Conservation (phyloP, 2,888 invertebrate species). For the Mactromeris polynyma region DNA sequence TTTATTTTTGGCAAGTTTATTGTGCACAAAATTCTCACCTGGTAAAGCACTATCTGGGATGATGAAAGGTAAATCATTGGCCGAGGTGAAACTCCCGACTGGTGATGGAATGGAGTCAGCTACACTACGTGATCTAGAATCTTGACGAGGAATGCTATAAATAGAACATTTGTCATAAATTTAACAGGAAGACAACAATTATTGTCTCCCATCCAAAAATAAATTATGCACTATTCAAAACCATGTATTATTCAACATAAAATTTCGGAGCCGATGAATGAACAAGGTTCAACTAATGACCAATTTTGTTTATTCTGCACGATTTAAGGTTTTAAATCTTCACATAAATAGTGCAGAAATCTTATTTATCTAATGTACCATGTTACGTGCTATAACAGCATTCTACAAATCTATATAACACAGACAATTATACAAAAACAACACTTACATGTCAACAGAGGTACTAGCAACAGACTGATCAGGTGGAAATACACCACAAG, state of each 20-base stretch:
- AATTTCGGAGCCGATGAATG: too few species aligned
- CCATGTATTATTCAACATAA: too few species aligned
- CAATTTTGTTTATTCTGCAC: too few species aligned
- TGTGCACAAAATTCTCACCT: conserved; percentile 47
- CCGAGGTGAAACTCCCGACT: conserved; percentile 79
- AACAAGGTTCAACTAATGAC: too few species aligned
- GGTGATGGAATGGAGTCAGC: conserved; percentile 69
- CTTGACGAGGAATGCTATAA: conserved; percentile 56
- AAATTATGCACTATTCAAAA: too few species aligned
- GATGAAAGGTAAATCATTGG: conserved; percentile 71
- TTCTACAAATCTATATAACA: neutral
- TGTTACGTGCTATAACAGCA: too few species aligned
- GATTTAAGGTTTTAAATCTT: too few species aligned
- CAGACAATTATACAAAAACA: conserved; percentile 40
- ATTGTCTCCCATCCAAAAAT: too few species aligned
- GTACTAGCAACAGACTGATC: conserved; percentile 54
- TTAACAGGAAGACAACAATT: too few species aligned
- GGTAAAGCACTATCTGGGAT: conserved; percentile 60
- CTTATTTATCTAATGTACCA: too few species aligned
- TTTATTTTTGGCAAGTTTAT: too few species aligned
- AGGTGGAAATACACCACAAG: conserved; percentile 54
- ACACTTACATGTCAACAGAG: conserved; percentile 69
- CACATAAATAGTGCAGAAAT: too few species aligned
- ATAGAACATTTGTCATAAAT: neutral
- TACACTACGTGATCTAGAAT: conserved; percentile 36